A percentile compares a stretch with the other conserved stretches of the same genome.
Conservation (phyloP, 2,888 invertebrate genomes). For the Acrobasis consociella region DNA sequence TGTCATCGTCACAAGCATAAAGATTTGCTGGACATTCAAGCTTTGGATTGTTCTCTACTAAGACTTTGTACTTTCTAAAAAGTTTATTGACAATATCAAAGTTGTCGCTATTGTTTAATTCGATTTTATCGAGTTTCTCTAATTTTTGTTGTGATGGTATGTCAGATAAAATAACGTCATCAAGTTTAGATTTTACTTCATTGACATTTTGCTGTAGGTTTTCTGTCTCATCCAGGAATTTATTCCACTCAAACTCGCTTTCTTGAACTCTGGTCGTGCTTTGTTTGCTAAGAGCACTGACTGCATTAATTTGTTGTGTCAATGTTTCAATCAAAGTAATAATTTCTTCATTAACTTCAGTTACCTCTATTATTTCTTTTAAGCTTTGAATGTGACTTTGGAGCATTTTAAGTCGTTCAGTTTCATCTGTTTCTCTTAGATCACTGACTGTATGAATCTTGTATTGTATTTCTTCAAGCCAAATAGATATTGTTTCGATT, state of each 20-base stretch:
- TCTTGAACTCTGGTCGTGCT: conserved; percentile 73
- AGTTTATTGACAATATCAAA: conserved; percentile 84
- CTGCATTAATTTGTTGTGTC: conserved; percentile 86
- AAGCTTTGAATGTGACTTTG: conserved; percentile 83
- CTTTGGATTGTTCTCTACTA: conserved; percentile 87
- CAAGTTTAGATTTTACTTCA: conserved; percentile 76
- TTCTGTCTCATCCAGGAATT: conserved; percentile 85
- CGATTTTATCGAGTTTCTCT: conserved; percentile 86
- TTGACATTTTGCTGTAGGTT: conserved; percentile 80
- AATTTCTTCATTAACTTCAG: conserved; percentile 86
- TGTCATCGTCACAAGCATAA: conserved; percentile 85
- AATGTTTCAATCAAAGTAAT: conserved; percentile 84
- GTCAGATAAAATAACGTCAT: conserved; percentile 84
- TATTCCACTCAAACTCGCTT: conserved; percentile 87
- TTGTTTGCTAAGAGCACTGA: conserved; percentile 84
- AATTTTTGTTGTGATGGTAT: conserved; percentile 86
- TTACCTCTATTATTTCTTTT: conserved; percentile 85
- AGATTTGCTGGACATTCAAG: conserved; percentile 87
- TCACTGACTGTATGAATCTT: conserved; percentile 81
- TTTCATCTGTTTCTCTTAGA: conserved; percentile 50
- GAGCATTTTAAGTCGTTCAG: conserved; percentile 60
- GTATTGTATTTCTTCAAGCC: conserved; percentile 93
- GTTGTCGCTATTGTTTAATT: conserved; percentile 85
- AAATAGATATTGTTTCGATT: conserved; percentile 91
- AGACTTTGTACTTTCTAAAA: conserved; percentile 83